Evolutionary conservation across 1,140 invertebrate genomes (phyloP), one percentile per base, ranked within the genome.

Genomic region (Drosophila yakuba): DNA sequence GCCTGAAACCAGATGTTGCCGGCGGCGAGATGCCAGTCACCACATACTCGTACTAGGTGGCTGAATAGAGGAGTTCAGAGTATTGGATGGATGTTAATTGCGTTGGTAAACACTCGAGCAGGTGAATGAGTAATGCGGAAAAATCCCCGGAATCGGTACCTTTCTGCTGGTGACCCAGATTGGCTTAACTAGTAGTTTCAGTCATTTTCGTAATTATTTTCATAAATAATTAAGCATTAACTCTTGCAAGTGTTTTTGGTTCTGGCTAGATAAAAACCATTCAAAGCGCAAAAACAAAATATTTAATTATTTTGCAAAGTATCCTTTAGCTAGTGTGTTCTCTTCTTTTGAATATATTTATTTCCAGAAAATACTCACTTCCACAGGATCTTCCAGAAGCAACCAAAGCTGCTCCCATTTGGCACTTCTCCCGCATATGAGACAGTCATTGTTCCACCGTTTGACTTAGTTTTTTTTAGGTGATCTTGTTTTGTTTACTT

Each of bases 381-480:
- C 93, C 94, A 94, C 74, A 97, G 94, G 92, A 97, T 97, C 93
- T 95, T 95, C 96, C 96, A 97, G 93, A 97, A 97, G 93, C 96
- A 97, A 90, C 97, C 97, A 92, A 97, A 97, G 93, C 95, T 97
- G 94, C 96, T 97, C 90, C 96, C 96, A 92, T 97, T 97, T 64
- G 96, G 96, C 84, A 97, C 97, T 93, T 97, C 95, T 89, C 96
- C 96, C 75, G 96, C 96, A 93, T 97, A 97, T 38, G 96, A 97
- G 78, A 97, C 95, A 78, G 96, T 97, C 97, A 97, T 97, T 82
- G 92, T 75, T 11, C 28, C 52, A 25, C 44, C 43, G n/a, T 44
- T 44, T 52, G 64, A 66, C 64, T 68, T 68, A 52, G 64, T 39
- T 59, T 64, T 20, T 52, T 52, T 54, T 28, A 20, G 25, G 28